Evolutionary conservation across 2,888 invertebrate species (phyloP), one percentile per base, ranked within the genome.

Genomic region (Macrophya annulata): DNA sequence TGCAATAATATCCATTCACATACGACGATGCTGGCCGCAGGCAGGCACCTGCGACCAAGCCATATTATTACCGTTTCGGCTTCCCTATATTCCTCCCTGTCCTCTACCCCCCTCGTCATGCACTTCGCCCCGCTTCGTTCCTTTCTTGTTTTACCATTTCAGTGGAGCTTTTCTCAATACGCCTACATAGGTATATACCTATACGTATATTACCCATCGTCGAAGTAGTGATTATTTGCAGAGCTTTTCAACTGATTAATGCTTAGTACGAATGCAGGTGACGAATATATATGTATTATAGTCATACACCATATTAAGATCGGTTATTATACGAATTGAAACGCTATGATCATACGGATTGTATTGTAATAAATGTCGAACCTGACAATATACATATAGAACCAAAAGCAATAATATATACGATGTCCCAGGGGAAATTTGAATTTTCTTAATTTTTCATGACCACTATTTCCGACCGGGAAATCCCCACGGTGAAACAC

Each of bases 21-120:
- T 83, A 83, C 68, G 83, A 31, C 31, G 40, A 65, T 45, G 68
- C 48, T 31, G 17, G 40, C 48, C 68, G 68, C 17, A 83, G 68
- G 40, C 48, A 68, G 55, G 68, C 83, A 83, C 83, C 83, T 83
- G 83, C 51, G 81, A 81, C 81, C 83, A 83, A 48, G 17, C 4
- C 37, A 68, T 48, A 68, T 45, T 83, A 83, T 65, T 48, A 84
- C 84, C 86, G 59, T 86, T 86, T 81, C 62, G 48, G 21, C 68
- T 40, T 84, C 71, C 77, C 74, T 77, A 84, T 84, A 40, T 84
- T 84, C 86, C 72, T 76, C 79, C 86, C 85, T 72, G 85, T 74
- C 81, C 65, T 43, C 84, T 65, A 71, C 55, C 59, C 55, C 85
- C 77, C 71, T 72, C 76, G 51, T 40, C 25, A 76, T 76, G n/a